A percentile compares a stretch with the other conserved stretches of the same genome.
These are phyloP conservation scores for Chelonia mydas DNA, from an alignment of 2,797 vertebrate genomes.

Conservation along the genomic window DNA sequence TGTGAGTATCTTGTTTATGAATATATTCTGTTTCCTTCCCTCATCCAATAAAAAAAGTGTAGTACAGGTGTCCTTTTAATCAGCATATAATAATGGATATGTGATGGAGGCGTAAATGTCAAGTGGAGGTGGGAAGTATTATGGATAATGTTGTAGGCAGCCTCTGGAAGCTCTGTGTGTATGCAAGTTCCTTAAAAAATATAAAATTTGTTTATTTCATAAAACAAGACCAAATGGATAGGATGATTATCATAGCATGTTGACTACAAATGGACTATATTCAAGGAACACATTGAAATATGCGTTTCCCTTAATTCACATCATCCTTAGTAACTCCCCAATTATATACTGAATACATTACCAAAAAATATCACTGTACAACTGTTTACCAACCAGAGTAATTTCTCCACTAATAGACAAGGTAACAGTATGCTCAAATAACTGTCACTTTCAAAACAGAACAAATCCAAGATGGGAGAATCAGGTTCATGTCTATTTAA, in stretches of 20 bases:
- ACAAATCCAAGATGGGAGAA: neutral
- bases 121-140: neutral
- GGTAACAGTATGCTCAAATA: neutral
- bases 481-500: neutral
- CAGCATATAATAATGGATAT: neutral
- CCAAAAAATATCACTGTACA: conserved; percentile 12
- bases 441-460: neutral
- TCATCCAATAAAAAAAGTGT: neutral
- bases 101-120: rapidly evolving
- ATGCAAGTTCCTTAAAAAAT: neutral
- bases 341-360: neutral
- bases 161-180: neutral
- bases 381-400: neutral
- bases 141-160: neutral
- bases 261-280: neutral
- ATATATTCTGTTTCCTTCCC: neutral
- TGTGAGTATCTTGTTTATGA: neutral
- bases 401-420: neutral
- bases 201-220: neutral
- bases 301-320: neutral
- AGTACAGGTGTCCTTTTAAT: neutral
- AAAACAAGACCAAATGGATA: neutral
- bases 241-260: conserved; percentile 4
- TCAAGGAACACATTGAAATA: neutral
- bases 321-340: conserved; percentile 23